Percentiles rank a stretch among this genome's conserved stretches.
Conservation (phyloP, 1,140 invertebrate genomes). For the Ceratina calcarata region DNA sequence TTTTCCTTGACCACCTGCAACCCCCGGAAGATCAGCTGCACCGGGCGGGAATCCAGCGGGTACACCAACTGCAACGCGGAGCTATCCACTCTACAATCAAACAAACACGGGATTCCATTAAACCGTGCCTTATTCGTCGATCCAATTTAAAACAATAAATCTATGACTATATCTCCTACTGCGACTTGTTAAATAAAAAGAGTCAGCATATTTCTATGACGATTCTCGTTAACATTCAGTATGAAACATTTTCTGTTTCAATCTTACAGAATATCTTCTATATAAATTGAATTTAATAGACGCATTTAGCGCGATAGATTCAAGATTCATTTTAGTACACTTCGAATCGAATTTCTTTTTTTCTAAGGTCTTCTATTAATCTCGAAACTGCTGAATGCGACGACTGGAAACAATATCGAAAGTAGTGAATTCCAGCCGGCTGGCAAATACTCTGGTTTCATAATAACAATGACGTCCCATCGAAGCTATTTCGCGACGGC, state of each 20-base stretch:
- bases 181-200: too few relatives aligned
- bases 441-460: constrained; percentile 27
- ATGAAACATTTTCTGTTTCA: too few relatives aligned
- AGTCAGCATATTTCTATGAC: too few relatives aligned
- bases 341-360: too few relatives aligned
- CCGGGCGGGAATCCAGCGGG: constrained; percentile 81
- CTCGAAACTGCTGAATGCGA: not conserved
- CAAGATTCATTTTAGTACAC: too few relatives aligned
- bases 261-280: too few relatives aligned
- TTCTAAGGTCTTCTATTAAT: not conserved
- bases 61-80: constrained; percentile 76
- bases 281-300: too few relatives aligned
- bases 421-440: constrained; percentile 4
- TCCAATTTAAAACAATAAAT: too few relatives aligned
- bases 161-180: too few relatives aligned
- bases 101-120: not conserved
- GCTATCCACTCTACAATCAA: constrained; percentile 74
- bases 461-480: constrained; percentile 65
- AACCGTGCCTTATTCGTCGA: not conserved
- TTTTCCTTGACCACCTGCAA: constrained; percentile 82
- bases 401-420: too few relatives aligned
- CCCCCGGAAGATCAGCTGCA: constrained; percentile 87
- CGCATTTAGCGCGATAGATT: too few relatives aligned
- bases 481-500: constrained; percentile 54
- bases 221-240: too few relatives aligned